Evolutionary conservation across 2,113 vertebrate genomes (phyloP), one percentile per base, ranked within the genome.

Genomic region (Rhinolophus ferrumequinum): DNA sequence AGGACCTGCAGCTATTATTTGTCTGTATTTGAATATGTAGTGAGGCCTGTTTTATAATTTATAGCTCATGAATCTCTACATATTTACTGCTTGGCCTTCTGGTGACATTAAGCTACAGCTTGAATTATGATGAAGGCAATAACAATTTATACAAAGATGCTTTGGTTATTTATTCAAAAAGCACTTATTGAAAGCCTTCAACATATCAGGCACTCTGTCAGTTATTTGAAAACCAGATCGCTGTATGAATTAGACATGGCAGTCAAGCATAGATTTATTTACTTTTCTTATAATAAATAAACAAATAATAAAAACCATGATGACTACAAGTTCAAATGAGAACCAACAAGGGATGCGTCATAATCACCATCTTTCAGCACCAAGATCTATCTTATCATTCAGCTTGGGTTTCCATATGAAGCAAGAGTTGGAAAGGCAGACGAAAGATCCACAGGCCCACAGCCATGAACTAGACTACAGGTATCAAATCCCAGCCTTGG

Each of bases 91-190:
- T 86, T 86, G n/a, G 93, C 64, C 50, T 95, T 67, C 72, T 38
- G 73, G 35, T 73, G 93, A 91, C 60, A 77, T 77, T 60, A 85
- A 76, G n/a, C 69, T 97, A 67, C 33, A 81, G 66, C 44, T 60
- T 90, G 86, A 95, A 90, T 81, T 88, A 94, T 88, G 92, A 77
- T 60, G 62, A 96, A 77, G 67, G 94, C 69, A 91, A 44, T 86
- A 91, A 91, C 87, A 70, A 73, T 81, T 67, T 83, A 93, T 18
- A 86, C 35, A 89, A 50, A 73, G 73, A 93, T n/a, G 50, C 9
- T 60, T 91, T 93, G 38, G 67, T 80, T 81, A 94, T 90, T 95
- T 79, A 72, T 93, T 93, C 67, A 76, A 92, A 97, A 93, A 93
- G 44, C 66, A 85, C 33, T 33, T 88, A 85, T 6, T 52, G 60